Evolutionary conservation across 2,888 invertebrate genomes (phyloP).

Genomic region (Ctenicera cuprea): DNA sequence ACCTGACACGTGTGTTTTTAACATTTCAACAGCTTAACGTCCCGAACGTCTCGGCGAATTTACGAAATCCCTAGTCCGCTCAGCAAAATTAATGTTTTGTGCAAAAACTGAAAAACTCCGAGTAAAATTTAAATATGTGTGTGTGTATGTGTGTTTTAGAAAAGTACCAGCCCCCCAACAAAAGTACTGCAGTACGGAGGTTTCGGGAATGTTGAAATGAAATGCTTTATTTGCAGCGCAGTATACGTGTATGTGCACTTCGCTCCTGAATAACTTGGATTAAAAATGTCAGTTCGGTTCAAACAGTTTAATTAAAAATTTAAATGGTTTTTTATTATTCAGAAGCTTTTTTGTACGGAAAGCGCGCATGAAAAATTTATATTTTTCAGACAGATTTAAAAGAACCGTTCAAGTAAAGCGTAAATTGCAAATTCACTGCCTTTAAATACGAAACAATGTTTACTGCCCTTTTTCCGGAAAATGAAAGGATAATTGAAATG

Average conservation of each 20-base stretch:
- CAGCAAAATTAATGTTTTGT: conserved; percentile 45
- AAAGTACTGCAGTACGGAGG: conserved; percentile 24
- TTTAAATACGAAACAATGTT: conserved; percentile 18
- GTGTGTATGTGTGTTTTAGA: conserved; percentile 15
- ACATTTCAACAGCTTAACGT: conserved; percentile 41
- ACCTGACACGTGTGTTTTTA: conserved; percentile 43
- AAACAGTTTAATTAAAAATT: conserved; percentile 54
- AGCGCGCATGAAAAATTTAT: conserved; percentile 43
- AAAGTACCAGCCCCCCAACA: conserved; percentile 16
- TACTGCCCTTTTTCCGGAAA: background rate
- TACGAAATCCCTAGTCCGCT: conserved; percentile 39
- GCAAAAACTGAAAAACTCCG: conserved; percentile 32
- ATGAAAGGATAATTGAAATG: too few relatives aligned
- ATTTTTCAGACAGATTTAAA: conserved; percentile 44
- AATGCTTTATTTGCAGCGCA: conserved; percentile 47
- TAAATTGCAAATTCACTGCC: conserved; percentile 37
- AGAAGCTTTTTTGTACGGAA: conserved; percentile 44
- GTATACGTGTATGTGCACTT: conserved; percentile 45
- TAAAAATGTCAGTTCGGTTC: conserved; percentile 53
- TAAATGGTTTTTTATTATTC: conserved; percentile 52
- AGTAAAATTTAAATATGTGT: conserved; percentile 35
- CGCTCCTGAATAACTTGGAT: conserved; percentile 44
- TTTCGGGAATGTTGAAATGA: conserved; percentile 43
- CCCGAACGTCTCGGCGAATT: conserved; percentile 42
- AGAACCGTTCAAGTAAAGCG: conserved; percentile 32